phyloP scores from a whole-genome alignment of 2,113 vertebrate species.

The Psittacara wagleri region DNA sequence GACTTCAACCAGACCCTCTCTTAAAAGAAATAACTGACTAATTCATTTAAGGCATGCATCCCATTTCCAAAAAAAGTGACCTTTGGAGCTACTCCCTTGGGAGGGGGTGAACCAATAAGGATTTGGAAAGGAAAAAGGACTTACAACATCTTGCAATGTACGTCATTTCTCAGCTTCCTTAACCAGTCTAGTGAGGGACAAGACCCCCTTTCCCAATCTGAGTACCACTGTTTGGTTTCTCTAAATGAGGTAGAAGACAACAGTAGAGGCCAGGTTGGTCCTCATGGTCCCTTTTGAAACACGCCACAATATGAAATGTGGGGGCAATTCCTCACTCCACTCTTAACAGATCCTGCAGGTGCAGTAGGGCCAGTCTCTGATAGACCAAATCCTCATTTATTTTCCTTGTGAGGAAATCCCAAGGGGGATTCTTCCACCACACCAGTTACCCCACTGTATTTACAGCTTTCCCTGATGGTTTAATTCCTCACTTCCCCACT shows the following conservation, averaged over 20 bases:
- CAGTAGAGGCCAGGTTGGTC: background rate
- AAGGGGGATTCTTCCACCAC: background rate
- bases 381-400: background rate
- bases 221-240: background rate
- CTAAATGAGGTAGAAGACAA: background rate
- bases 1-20: background rate
- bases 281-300: background rate
- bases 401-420: background rate
- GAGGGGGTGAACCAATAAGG: background rate
- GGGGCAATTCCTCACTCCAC: background rate
- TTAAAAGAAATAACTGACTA: background rate
- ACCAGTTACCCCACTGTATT: background rate
- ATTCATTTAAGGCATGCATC: background rate
- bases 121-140: background rate
- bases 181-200: background rate
- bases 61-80: background rate
- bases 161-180: background rate
- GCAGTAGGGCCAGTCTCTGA: background rate
- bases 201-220: background rate
- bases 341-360: background rate
- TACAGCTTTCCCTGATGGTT: background rate
- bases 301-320: background rate
- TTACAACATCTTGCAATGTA: background rate
- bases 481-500: background rate
- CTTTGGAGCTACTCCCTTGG: background rate